These are phyloP conservation scores for Hirundo rustica DNA, from an alignment of 2,797 vertebrate genomes.

Conservation along the genomic window DNA sequence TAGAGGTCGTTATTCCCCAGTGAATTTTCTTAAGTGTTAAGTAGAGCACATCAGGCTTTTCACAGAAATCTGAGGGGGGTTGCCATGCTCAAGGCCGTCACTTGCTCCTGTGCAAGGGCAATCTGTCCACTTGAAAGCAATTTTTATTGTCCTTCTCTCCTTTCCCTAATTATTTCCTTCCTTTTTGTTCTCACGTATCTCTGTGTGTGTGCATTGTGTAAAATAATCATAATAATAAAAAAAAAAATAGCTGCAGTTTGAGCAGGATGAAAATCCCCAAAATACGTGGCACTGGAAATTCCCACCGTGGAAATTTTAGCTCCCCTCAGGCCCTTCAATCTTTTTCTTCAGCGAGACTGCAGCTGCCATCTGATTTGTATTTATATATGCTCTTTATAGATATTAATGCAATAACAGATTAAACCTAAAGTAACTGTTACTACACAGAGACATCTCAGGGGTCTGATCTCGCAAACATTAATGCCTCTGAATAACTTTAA, in stretches of 20 bases:
- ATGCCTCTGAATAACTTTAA: slow-evolving; percentile 59
- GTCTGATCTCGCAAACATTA: slow-evolving; percentile 57
- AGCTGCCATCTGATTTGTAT: slow-evolving; percentile 69
- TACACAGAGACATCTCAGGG: slow-evolving; percentile 54
- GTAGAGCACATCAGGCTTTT: slow-evolving; percentile 53
- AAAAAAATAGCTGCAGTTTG: background rate
- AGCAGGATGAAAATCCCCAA: background rate
- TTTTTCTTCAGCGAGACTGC: slow-evolving; percentile 3
- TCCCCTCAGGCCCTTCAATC: background rate
- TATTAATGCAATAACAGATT: slow-evolving; percentile 68
- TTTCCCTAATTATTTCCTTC: background rate
- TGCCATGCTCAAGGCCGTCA: slow-evolving; percentile 10
- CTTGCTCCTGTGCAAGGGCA: slow-evolving; percentile 3
- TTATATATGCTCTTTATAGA: slow-evolving; percentile 66
- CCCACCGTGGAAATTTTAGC: background rate
- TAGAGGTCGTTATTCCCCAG: slow-evolving; percentile 47
- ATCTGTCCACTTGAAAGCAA: slow-evolving; percentile 30
- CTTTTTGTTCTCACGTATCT: background rate
- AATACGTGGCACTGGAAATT: background rate
- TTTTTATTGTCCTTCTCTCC: background rate
- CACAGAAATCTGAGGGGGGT: background rate
- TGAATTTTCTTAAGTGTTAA: slow-evolving; percentile 43
- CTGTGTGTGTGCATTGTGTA: background rate
- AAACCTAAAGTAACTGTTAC: slow-evolving; percentile 61
- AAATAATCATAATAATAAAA: background rate